A percentile compares a stretch with the other conserved stretches of the same genome.
Evolutionary conservation across 2,797 vertebrate species (phyloP).

Genomic region (Morus bassanus): DNA sequence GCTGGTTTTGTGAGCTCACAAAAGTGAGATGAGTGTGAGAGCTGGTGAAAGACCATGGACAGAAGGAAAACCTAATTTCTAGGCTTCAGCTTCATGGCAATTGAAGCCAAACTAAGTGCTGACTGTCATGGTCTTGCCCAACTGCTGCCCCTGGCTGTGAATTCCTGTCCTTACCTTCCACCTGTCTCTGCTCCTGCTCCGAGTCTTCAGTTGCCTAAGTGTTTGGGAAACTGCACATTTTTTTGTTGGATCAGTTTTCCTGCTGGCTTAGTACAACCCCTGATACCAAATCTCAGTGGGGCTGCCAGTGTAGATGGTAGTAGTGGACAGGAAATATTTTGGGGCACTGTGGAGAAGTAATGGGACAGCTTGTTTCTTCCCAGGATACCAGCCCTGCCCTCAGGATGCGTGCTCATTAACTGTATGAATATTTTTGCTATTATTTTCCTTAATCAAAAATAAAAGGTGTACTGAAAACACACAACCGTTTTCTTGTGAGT

Average conservation of each 20-base stretch:
- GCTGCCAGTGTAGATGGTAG: not conserved
- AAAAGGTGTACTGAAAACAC: not conserved
- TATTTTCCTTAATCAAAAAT: not conserved
- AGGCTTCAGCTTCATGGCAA: not conserved
- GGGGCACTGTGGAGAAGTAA: not conserved
- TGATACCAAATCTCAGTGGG: not conserved
- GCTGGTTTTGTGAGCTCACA: not conserved
- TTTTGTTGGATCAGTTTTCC: not conserved
- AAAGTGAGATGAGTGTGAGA: not conserved
- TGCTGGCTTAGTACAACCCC: not conserved
- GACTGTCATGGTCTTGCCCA: not conserved
- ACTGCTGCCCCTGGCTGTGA: not conserved
- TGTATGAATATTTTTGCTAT: not conserved
- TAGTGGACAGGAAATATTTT: not conserved
- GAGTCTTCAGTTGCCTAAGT: not conserved
- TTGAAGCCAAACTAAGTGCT: not conserved
- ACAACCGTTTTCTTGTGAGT: not conserved
- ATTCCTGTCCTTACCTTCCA: not conserved
- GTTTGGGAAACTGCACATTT: not conserved
- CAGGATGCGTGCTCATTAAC: not conserved
- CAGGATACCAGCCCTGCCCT: not conserved
- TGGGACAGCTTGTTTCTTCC: not conserved
- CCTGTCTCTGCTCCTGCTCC: not conserved
- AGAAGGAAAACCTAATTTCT: not conserved
- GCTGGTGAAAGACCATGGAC: not conserved